Base-by-base conservation (phyloP, 2,797 vertebrate species). In the Cossypha dichroa region DNA sequence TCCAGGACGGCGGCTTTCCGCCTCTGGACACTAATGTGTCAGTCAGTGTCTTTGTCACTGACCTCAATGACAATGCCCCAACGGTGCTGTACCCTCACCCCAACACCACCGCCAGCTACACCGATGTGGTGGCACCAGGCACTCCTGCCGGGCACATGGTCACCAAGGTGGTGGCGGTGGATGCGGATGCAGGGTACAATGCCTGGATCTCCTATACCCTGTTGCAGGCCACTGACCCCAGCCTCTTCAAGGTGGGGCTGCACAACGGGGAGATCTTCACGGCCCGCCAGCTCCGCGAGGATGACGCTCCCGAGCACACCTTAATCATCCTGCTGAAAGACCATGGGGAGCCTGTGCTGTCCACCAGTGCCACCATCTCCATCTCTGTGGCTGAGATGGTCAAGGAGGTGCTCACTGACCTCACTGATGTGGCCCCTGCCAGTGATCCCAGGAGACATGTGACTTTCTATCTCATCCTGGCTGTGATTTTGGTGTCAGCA, bases 151-250 rank as follows among this genome's bases (percentile, higher is more conserved):
- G 98, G 22, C 97, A 98, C 75, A 91, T 98, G 97, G 97, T 99
- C 86, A 98, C 98, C 45, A 98, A 99, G 95, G 98, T 99, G 66
- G 98, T 99, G 41, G 98, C 98, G 0, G 98, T 98, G 97, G 98
- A 99, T 6, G 97, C 98, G 0, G 98, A 99, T 38, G 98, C 98
- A 29, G 99, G 99, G 38, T 98, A 99, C 96, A 99, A 99, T 13
- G 98, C 98, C 54, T 99, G 99, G 98, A 98, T 99, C 67, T 99
- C 98, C 83, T 98, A 98, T 33, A 96, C 96, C 54, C 97, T 99
- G 46, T 26, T 98, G 66, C 98, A 98, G 70, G 98, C 98, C 77
- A 96, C 98, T 38, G 98, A 99, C 96, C 94, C 98, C 51, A 98
- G 98, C 87, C 98, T 99, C 82, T 99, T 99, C 94, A 94, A 94